Conservation (phyloP, 2,888 invertebrate species). For the Scrobipalpa costella region DNA sequence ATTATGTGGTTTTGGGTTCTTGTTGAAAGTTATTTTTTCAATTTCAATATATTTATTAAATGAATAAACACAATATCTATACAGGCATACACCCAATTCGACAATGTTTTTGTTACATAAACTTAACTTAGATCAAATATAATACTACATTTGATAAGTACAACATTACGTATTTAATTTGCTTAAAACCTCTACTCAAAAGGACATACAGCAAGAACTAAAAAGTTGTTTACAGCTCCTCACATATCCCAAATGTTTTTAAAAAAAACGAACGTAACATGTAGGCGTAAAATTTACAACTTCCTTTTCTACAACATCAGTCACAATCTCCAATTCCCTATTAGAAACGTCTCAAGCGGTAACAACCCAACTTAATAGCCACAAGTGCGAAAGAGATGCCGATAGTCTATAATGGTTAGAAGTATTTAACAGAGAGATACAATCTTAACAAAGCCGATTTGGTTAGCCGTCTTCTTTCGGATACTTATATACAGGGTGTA, state of each 20-base stretch:
- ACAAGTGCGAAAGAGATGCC: conserved; percentile 68
- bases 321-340: conserved; percentile 39
- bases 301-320: background rate
- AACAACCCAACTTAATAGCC: conserved; percentile 68
- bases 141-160: too few species aligned
- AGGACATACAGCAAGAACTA: too few species aligned
- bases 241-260: background rate
- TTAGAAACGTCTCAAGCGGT: conserved; percentile 60
- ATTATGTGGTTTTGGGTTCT: too few species aligned
- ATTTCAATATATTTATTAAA: too few species aligned
- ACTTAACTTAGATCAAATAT: too few species aligned
- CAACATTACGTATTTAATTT: too few species aligned
- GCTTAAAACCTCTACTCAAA: too few species aligned
- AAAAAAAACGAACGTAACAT: background rate
- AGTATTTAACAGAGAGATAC: conserved; percentile 80
- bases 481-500: conserved; percentile 36
- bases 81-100: too few species aligned
- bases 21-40: too few species aligned
- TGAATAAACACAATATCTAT: too few species aligned
- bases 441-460: conserved; percentile 80
- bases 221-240: too few species aligned
- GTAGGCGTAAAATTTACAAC: background rate
- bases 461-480: conserved; percentile 78
- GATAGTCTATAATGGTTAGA: conserved; percentile 76
- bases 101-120: too few species aligned